phyloP scores from a whole-genome alignment of 2,888 invertebrate species.

The Athetis lepigone region DNA sequence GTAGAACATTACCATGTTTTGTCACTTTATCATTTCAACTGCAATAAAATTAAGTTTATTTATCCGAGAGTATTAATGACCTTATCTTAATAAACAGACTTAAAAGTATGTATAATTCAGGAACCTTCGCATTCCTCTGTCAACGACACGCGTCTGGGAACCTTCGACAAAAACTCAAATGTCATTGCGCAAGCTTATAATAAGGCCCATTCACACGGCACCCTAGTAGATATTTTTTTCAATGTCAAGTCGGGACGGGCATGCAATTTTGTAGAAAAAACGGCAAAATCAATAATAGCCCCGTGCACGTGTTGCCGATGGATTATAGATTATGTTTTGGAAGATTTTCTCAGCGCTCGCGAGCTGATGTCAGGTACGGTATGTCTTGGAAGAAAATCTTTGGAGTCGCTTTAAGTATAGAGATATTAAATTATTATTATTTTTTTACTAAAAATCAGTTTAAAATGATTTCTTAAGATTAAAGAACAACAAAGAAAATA shows the following conservation, averaged over 20 bases:
- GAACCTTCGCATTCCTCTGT: slow-evolving; percentile 70
- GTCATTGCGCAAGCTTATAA: slow-evolving; percentile 89
- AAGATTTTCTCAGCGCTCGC: slow-evolving; percentile 87
- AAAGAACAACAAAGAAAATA: too few species aligned
- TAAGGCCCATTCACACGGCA: slow-evolving; percentile 87
- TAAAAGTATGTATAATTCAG: slow-evolving; percentile 58
- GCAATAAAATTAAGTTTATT: slow-evolving; percentile 48
- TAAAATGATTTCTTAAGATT: not conserved
- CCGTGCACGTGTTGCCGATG: slow-evolving; percentile 89
- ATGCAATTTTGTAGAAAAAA: slow-evolving; percentile 90
- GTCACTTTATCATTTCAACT: slow-evolving; percentile 51
- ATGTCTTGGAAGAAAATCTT: slow-evolving; percentile 61
- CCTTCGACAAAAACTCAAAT: slow-evolving; percentile 82
- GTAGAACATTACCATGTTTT: slow-evolving; percentile 42
- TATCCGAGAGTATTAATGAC: slow-evolving; percentile 52
- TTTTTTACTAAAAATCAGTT: too few species aligned
- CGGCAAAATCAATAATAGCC: slow-evolving; percentile 90
- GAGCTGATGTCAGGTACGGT: slow-evolving; percentile 84
- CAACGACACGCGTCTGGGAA: slow-evolving; percentile 82
- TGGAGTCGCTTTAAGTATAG: slow-evolving; percentile 63
- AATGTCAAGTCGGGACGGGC: slow-evolving; percentile 83
- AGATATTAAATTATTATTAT: not conserved
- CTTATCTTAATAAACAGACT: slow-evolving; percentile 53
- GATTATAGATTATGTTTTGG: slow-evolving; percentile 89
- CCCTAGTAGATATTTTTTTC: slow-evolving; percentile 84